A percentile compares a stretch with the other conserved stretches of the same genome.
These are phyloP conservation scores for Agriotes lineatus DNA, from an alignment of 2,888 invertebrate species.

Conservation along the genomic window DNA sequence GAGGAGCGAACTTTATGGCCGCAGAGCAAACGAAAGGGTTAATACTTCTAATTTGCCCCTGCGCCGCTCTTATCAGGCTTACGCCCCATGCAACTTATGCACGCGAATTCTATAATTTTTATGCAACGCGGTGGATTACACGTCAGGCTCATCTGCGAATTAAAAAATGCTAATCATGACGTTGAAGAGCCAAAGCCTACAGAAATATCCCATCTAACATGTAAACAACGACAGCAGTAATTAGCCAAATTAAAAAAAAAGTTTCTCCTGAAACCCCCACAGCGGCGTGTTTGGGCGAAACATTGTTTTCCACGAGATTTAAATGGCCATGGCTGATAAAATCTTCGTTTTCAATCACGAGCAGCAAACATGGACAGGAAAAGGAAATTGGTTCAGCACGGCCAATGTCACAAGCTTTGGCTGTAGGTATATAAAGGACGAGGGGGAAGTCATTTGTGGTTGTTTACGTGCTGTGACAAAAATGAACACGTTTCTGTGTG, in stretches of 20 bases:
- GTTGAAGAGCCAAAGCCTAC: neutral
- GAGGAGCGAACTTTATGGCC: slow-evolving; percentile 41
- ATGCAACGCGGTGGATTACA: slow-evolving; percentile 4
- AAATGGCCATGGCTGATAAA: neutral
- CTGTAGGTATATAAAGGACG: neutral
- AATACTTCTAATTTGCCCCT: slow-evolving; percentile 25
- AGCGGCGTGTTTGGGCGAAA: too few species aligned
- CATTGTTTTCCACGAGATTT: too few species aligned
- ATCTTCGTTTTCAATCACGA: neutral
- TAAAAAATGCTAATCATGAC: slow-evolving; percentile 6
- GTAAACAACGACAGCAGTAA: too few species aligned
- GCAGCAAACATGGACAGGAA: slow-evolving; percentile 19
- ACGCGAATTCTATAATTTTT: slow-evolving; percentile 28
- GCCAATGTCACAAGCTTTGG: slow-evolving; percentile 9
- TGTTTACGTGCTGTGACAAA: neutral
- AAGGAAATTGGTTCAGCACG: neutral
- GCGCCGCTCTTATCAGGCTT: neutral
- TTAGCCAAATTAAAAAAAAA: too few species aligned
- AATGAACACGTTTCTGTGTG: neutral
- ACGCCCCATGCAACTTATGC: slow-evolving; percentile 9
- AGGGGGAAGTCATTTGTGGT: too few species aligned
- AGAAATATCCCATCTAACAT: too few species aligned
- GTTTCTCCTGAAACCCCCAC: too few species aligned
- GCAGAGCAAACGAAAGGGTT: slow-evolving; percentile 46
- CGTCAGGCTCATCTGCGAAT: neutral